Evolutionary conservation across 2,113 vertebrate species (phyloP), one percentile per base, ranked within the genome.

Genomic region (Herpetotheres cachinnans): DNA sequence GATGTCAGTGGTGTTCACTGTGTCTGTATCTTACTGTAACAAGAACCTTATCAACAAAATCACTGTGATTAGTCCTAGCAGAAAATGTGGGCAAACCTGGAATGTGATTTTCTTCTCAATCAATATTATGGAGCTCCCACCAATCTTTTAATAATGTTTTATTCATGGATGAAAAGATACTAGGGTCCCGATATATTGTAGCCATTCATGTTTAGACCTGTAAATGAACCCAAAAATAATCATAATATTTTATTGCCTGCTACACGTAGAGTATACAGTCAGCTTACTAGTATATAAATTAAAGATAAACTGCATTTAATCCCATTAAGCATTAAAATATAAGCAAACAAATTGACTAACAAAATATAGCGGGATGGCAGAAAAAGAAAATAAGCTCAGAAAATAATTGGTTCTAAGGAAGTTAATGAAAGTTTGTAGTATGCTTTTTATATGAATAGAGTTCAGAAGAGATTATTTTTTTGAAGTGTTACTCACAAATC

Each of bases 401-500:
- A 94, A 97, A 96, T 91, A 97, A 97, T 95, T 96, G 96, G 67
- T 93, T 96, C 93, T 95, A 56, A 94, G 95, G 90, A 95, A 96
- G 95, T 97, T 96, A 97, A 95, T 96, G 94, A 96, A 97, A 96
- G 93, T 96, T 97, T 95, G 91, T 79, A 65, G 92, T 40, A 27
- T 46, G 84, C 77, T 95, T 95, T 81, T 93, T 86, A 89, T 85
- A 86, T 88, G 92, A 96, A 96, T 96, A 87, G 74, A 92, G 93
- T 95, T 97, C 95, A 96, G 87, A 97, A 90, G 93, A 93, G 88
- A 95, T 94, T 94, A 86, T 95, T 94, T 93, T 88, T 93, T 93
- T 96, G 92, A 96, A 94, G 91, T 90, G 95, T 96, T 96, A 97
- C 71, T 87, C 92, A 97, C 96, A 94, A 98, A 97, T 97, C 96